A percentile compares a stretch with the other conserved stretches of the same genome.
phyloP scores from a whole-genome alignment of 2,113 vertebrate genomes.

The Nibea albiflora region DNA sequence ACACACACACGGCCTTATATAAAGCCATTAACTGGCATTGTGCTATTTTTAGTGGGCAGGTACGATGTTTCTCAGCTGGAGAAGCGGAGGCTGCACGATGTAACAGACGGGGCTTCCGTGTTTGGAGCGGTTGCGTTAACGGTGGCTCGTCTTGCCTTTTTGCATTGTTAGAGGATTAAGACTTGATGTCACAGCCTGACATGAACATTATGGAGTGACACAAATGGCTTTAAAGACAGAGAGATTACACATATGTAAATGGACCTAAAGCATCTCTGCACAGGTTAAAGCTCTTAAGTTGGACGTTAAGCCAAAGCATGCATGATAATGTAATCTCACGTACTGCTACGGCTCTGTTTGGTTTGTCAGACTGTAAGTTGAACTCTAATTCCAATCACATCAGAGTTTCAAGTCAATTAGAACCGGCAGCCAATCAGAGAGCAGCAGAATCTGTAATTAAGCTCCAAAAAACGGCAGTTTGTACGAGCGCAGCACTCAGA shows the following conservation, averaged over 20 bases:
- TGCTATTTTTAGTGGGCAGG: conserved; percentile 77
- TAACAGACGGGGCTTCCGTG: conserved; percentile 29
- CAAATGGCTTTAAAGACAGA: neutral
- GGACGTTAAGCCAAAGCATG: neutral
- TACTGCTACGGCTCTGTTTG: conserved; percentile 3
- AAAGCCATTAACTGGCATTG: conserved; percentile 75
- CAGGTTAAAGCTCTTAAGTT: conserved; percentile 37
- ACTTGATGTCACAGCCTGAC: neutral
- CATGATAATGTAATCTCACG: conserved; percentile 22
- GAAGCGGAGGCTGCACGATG: conserved; percentile 23
- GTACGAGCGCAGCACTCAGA: neutral
- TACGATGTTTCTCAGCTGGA: conserved; percentile 58
- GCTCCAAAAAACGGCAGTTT: too few species aligned
- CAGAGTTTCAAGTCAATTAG: conserved; percentile 23
- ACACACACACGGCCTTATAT: conserved; percentile 73
- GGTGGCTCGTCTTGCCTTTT: neutral
- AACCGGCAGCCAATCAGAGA: conserved; percentile 22
- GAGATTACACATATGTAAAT: neutral
- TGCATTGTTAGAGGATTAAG: neutral
- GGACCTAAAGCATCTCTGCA: neutral
- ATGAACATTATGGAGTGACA: neutral
- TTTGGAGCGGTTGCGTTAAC: neutral
- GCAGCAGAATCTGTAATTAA: conserved; percentile 7
- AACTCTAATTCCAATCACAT: conserved; percentile 16
- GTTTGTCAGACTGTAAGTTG: neutral